phyloP scores from a whole-genome alignment of 1,140 invertebrate species.

The Agrilus planipennis region DNA sequence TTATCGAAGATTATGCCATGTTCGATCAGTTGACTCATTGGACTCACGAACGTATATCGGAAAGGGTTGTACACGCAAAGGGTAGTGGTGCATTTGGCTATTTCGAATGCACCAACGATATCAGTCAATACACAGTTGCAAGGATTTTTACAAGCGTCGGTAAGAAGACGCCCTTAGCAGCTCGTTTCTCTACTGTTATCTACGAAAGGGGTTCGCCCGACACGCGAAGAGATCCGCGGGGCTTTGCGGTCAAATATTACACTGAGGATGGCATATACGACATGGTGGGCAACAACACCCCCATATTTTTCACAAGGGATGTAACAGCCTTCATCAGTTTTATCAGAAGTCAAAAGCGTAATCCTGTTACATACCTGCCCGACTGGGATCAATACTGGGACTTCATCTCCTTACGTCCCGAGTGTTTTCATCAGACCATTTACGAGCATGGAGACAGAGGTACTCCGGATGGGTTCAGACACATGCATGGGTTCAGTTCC shows the following conservation, averaged over 20 bases:
- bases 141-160: conserved; percentile 75
- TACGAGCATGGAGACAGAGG: conserved; percentile 86
- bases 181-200: conserved; percentile 41
- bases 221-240: conserved; percentile 81
- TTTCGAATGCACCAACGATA: conserved; percentile 90
- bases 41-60: conserved; percentile 85
- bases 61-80: conserved; percentile 89
- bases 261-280: conserved; percentile 96
- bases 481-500: conserved; percentile 88
- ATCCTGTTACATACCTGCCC: conserved; percentile 77
- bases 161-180: conserved; percentile 59
- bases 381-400: conserved; percentile 94
- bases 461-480: conserved; percentile 82
- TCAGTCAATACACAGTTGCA: conserved; percentile 76
- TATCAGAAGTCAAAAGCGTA: conserved; percentile 89
- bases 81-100: conserved; percentile 92
- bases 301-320: conserved; percentile 92
- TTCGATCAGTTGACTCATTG: conserved; percentile 93
- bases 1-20: conserved; percentile 80
- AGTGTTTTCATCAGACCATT: conserved; percentile 77
- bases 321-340: conserved; percentile 84
- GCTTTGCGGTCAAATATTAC: conserved; percentile 93
- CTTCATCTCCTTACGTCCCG: conserved; percentile 79
- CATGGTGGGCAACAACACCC: conserved; percentile 93
- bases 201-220: conserved; percentile 87